Evolutionary conservation across 2,113 vertebrate species (phyloP).

Genomic region (Paramormyrops kingsleyae): DNA sequence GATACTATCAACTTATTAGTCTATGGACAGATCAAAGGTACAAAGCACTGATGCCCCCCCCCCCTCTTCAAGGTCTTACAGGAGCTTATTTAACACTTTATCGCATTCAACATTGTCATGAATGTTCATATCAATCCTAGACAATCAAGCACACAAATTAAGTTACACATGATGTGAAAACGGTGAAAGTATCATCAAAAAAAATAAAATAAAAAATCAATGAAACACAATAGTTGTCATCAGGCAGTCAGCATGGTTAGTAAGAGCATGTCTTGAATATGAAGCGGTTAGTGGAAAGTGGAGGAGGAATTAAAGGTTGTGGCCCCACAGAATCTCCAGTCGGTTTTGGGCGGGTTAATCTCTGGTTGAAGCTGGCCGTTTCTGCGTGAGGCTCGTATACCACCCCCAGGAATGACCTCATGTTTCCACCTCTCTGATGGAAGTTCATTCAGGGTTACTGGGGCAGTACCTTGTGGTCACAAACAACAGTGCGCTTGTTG

Average conservation of each 20-base stretch:
- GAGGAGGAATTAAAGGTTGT: not conserved
- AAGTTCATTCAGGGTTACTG: not conserved
- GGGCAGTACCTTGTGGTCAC: not conserved
- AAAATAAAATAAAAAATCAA: not conserved
- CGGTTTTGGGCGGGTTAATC: not conserved
- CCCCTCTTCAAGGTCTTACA: not conserved
- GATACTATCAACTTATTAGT: not conserved
- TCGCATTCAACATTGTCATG: not conserved
- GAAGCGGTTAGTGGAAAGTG: not conserved
- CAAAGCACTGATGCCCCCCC: not conserved
- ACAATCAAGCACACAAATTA: not conserved
- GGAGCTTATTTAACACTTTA: not conserved
- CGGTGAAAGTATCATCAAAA: not conserved
- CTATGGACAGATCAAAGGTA: not conserved
- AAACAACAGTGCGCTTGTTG: not conserved
- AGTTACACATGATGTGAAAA: not conserved
- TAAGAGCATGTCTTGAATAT: not conserved
- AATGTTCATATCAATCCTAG: not conserved
- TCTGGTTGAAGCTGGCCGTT: not conserved
- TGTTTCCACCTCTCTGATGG: not conserved
- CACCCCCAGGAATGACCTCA: not conserved
- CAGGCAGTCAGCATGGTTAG: not conserved
- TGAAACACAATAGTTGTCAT: not conserved
- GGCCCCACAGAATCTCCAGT: slow-evolving; percentile 22
- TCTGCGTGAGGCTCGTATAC: not conserved